These are phyloP conservation scores for Periophthalmus magnuspinnatus DNA, from an alignment of 2,797 vertebrate species.

Conservation along the genomic window DNA sequence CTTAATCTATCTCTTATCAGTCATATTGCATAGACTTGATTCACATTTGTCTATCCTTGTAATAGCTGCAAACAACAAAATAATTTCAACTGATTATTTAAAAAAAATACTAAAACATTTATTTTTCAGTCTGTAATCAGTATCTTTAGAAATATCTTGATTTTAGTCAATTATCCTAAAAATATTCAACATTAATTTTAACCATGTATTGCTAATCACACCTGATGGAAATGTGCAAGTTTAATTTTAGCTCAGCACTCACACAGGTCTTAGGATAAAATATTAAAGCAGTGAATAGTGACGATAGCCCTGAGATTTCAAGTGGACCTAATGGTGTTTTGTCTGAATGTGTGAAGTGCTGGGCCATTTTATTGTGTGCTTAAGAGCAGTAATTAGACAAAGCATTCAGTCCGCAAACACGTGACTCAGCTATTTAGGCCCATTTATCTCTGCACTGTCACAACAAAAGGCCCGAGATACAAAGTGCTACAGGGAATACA, in stretches of 20 bases:
- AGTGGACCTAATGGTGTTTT: constrained; percentile 62
- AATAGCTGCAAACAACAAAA: constrained; percentile 40
- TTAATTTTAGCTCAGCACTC: constrained; percentile 48
- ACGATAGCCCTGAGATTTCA: constrained; percentile 59
- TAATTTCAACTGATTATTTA: constrained; percentile 17
- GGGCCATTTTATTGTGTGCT: constrained; percentile 64
- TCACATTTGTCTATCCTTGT: constrained; percentile 43
- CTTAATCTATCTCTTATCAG: constrained; percentile 25
- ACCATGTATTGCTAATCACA: constrained; percentile 64
- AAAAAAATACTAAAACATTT: background rate
- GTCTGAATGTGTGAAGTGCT: constrained; percentile 64
- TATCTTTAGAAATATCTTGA: constrained; percentile 50
- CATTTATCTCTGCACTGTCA: constrained; percentile 60
- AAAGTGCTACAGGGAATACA: constrained; percentile 20
- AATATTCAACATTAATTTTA: constrained; percentile 51
- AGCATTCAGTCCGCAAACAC: constrained; percentile 55
- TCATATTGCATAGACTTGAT: constrained; percentile 45
- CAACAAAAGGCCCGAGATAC: constrained; percentile 56
- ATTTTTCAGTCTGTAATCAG: constrained; percentile 37
- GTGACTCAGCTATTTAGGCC: constrained; percentile 55
- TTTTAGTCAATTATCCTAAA: constrained; percentile 57
- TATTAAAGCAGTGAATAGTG: constrained; percentile 46
- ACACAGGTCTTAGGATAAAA: constrained; percentile 46
- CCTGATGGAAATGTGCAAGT: constrained; percentile 62
- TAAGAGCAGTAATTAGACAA: constrained; percentile 61